These are phyloP conservation scores for Darevskia nairensis DNA, from an alignment of 2,797 vertebrate species.

Conservation along the genomic window DNA sequence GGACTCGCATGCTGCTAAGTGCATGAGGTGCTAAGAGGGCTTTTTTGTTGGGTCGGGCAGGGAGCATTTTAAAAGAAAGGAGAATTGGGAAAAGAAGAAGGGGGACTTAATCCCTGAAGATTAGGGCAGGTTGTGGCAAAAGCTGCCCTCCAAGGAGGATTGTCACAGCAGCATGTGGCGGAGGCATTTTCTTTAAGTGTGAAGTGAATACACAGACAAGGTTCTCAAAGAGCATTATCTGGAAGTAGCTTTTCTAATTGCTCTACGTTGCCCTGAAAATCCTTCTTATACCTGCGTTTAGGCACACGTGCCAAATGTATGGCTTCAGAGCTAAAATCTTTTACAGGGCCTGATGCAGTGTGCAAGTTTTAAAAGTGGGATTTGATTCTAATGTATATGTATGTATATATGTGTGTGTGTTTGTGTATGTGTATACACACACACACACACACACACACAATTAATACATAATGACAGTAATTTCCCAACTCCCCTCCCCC, in stretches of 20 bases:
- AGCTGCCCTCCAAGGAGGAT: constrained; percentile 40
- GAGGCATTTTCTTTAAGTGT: not conserved
- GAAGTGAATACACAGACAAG: constrained; percentile 30
- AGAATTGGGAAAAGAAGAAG: not conserved
- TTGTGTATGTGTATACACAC: too few relatives aligned
- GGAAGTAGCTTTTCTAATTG: constrained; percentile 36
- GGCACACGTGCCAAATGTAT: not conserved
- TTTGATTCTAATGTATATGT: too few relatives aligned
- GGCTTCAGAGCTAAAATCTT: constrained; percentile 26
- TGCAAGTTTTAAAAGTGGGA: too few relatives aligned
- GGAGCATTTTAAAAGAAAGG: constrained; percentile 33
- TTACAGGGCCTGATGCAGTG: not conserved
- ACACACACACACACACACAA: too few relatives aligned
- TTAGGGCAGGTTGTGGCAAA: constrained; percentile 18
- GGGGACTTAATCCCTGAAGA: not conserved
- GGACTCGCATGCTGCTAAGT: constrained; percentile 32
- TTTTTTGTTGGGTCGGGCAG: not conserved
- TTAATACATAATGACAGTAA: too few relatives aligned
- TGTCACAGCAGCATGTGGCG: not conserved
- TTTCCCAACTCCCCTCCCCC: too few relatives aligned
- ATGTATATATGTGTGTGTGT: too few relatives aligned
- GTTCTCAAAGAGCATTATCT: constrained; percentile 28
- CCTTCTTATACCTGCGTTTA: constrained; percentile 26
- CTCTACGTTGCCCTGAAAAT: constrained; percentile 38
- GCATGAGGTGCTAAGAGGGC: constrained; percentile 38